Evolutionary conservation across 2,113 vertebrate genomes (phyloP), one percentile per base, ranked within the genome.

Genomic region (Trinectes maculatus): DNA sequence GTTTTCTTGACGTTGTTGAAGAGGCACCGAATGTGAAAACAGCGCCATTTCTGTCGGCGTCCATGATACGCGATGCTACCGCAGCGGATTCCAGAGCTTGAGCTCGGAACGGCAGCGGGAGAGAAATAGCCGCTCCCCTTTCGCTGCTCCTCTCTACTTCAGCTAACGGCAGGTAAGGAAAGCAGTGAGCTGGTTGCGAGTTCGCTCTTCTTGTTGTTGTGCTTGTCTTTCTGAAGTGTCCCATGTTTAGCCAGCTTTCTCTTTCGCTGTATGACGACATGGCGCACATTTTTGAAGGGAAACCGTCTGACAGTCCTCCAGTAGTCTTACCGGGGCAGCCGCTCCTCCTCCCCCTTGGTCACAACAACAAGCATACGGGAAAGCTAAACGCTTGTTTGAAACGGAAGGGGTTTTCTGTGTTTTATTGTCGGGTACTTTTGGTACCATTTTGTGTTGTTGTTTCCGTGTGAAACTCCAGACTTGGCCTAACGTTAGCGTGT

Each of bases 81-180:
- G 91, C 90, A 90, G 87, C 89, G 87, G 90, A 91, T 89, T 90
- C 89, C 92, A 87, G 90, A 91, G 93, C 92, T 76, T 61, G 80
- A 92, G 91, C 91, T 92, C 90, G 89, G 89, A 89, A 89, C 90
- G 87, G 91, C 89, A 91, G 91, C 93, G 92, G 92, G 87, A 91
- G 90, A 92, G 85, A 92, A 90, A 43, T 91, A 86, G 83, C 89
- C 87, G 91, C 91, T 92, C 91, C 91, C 88, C 88, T 89, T 89
- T 88, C 78, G 83, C 84, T 74, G 83, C 75, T 84, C 81, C 79
- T 78, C 80, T 80, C 69, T 59, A 84, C 91, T 83, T 86, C 87
- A 82, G 83, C 71, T 72, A 71, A 75, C 87, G 86, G 89, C 91
- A 92, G 91, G 92, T 92, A 84, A 67, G 86, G 24, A 5, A 40